Conservation (phyloP, 2,888 invertebrate genomes). For the Eilema griseolum region DNA sequence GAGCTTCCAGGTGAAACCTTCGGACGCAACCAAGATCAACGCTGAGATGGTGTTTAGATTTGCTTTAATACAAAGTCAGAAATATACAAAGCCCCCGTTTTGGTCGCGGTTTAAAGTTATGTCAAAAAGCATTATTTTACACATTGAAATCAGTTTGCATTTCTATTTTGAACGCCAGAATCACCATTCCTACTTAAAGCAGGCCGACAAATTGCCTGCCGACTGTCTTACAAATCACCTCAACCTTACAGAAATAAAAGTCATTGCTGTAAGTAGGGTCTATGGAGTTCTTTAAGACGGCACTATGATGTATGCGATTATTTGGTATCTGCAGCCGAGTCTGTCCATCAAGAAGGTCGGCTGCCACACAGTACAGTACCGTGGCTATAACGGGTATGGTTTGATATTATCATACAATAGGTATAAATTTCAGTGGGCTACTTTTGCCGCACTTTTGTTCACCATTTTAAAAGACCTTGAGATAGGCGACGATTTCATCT, state of each 20-base stretch:
- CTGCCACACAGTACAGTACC: background rate
- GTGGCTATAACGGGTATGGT: too few species aligned
- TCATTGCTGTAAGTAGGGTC: slow-evolving; percentile 2
- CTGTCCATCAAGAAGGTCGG: background rate
- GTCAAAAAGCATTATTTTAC: too few species aligned
- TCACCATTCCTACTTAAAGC: background rate
- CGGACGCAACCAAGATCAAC: too few species aligned
- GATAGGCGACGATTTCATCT: background rate
- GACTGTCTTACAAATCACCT: background rate
- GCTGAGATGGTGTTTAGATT: too few species aligned
- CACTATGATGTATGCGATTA: background rate
- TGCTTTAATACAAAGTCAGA: too few species aligned
- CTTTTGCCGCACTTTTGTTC: background rate
- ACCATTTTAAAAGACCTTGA: background rate
- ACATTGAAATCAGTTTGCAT: background rate
- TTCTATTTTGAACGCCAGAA: background rate
- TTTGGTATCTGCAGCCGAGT: background rate
- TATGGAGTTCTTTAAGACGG: background rate
- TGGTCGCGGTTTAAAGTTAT: too few species aligned
- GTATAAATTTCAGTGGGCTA: background rate
- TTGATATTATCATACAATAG: background rate
- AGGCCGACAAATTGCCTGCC: background rate
- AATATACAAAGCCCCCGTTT: too few species aligned
- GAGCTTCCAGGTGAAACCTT: too few species aligned
- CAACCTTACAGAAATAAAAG: background rate